Evolutionary conservation across 2,797 vertebrate species (phyloP).

Genomic region (Picus viridis): DNA sequence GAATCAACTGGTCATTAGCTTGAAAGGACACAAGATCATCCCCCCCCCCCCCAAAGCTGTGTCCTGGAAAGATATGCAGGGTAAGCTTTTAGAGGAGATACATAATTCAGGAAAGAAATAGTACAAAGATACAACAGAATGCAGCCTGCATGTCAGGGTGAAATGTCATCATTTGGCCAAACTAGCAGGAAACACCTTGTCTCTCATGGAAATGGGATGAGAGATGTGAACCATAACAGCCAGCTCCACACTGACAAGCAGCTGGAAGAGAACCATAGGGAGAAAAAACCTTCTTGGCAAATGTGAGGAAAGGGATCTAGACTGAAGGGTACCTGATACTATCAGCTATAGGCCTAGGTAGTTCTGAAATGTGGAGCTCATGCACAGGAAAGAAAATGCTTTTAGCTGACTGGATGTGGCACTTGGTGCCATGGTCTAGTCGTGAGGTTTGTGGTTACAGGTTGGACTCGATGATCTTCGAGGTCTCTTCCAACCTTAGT

Average conservation of each 20-base stretch:
- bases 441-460: too few relatives aligned
- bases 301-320: background rate
- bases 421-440: too few relatives aligned
- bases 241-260: background rate
- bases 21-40: background rate
- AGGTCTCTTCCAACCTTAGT: too few relatives aligned
- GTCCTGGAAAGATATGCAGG: background rate
- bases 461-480: too few relatives aligned
- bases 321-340: background rate
- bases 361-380: background rate
- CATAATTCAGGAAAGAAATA: background rate
- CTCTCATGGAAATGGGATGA: background rate
- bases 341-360: background rate
- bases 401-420: too few relatives aligned
- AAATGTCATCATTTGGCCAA: background rate
- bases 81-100: background rate
- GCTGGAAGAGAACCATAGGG: background rate
- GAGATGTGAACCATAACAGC: rapidly evolving
- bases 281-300: slow-evolving; percentile 50
- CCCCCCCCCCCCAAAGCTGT: background rate
- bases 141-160: background rate
- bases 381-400: rapidly evolving
- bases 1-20: background rate
- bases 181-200: background rate
- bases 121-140: background rate